phyloP scores from a whole-genome alignment of 2,113 vertebrate genomes.

The Turdus rufiventris region DNA sequence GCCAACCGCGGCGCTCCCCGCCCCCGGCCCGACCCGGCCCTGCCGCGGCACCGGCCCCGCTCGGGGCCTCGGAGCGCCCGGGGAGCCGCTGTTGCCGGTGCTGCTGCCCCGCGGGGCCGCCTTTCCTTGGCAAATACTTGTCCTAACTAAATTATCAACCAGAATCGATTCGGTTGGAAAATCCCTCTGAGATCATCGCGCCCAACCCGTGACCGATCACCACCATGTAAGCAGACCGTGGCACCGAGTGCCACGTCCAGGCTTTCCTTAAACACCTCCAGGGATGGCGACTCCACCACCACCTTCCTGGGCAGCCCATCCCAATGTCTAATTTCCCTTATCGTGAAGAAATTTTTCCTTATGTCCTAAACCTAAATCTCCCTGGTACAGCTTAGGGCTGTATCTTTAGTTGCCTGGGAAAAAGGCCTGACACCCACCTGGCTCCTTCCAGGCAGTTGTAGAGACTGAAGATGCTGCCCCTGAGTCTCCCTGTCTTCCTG shows the following conservation, averaged over 20 bases:
- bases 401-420: not conserved
- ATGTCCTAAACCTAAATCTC: not conserved
- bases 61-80: rapidly evolving
- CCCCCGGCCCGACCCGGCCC: not conserved
- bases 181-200: not conserved
- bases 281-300: not conserved
- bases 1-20: not conserved
- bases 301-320: not conserved
- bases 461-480: not conserved
- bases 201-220: not conserved
- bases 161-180: rapidly evolving
- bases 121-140: not conserved
- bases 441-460: not conserved
- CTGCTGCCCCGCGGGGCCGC: too few species aligned
- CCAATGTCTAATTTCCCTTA: not conserved
- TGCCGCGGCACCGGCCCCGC: too few species aligned
- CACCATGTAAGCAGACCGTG: rapidly evolving
- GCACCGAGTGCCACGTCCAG: not conserved
- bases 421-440: not conserved
- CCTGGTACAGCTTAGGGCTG: not conserved
- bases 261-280: not conserved
- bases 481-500: not conserved
- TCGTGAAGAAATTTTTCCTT: not conserved
- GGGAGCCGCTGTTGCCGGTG: rapidly evolving
- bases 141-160: not conserved